Conservation (phyloP, 1,140 invertebrate genomes). For the Thaumatotibia leucotreta region DNA sequence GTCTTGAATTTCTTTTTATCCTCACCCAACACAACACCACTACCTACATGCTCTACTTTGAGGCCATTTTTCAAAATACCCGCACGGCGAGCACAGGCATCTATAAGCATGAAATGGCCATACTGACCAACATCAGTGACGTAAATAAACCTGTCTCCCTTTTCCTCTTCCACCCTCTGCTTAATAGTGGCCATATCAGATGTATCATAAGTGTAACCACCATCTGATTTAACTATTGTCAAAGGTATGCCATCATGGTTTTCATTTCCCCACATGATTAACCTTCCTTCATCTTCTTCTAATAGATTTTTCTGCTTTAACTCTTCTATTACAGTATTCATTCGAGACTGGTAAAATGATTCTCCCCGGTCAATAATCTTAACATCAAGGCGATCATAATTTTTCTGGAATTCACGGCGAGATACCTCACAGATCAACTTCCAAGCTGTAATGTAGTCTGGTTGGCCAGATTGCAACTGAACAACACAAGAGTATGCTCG, state of each 20-base stretch:
- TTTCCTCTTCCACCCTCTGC: conserved; percentile 92
- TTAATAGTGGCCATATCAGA: conserved; percentile 97
- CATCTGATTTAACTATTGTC: conserved; percentile 98
- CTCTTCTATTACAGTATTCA: conserved; percentile 90
- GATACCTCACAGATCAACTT: conserved; percentile 97
- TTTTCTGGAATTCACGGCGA: conserved; percentile 91
- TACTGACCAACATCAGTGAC: conserved; percentile 96
- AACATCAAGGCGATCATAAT: conserved; percentile 86
- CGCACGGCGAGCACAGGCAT: conserved; percentile 82
- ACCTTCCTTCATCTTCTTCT: conserved; percentile 94
- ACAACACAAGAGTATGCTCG: conserved; percentile 97
- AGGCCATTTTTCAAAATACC: conserved; percentile 81
- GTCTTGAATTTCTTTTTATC: conserved; percentile 99
- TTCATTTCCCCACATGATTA: conserved; percentile 91
- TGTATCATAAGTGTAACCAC: conserved; percentile 99
- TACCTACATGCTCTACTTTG: conserved; percentile 93
- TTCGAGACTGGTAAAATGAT: conserved; percentile 97
- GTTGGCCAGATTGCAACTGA: conserved; percentile 90
- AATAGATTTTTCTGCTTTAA: conserved; percentile 85
- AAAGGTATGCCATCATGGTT: conserved; percentile 84
- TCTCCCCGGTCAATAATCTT: conserved; percentile 92
- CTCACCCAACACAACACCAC: conserved; percentile 98
- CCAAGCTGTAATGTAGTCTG: conserved; percentile 94
- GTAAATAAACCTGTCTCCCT: conserved; percentile 95
- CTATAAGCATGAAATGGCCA: conserved; percentile 90